Base-by-base conservation (phyloP, 2,797 vertebrate genomes). In the Gymnothorax reevesii region DNA sequence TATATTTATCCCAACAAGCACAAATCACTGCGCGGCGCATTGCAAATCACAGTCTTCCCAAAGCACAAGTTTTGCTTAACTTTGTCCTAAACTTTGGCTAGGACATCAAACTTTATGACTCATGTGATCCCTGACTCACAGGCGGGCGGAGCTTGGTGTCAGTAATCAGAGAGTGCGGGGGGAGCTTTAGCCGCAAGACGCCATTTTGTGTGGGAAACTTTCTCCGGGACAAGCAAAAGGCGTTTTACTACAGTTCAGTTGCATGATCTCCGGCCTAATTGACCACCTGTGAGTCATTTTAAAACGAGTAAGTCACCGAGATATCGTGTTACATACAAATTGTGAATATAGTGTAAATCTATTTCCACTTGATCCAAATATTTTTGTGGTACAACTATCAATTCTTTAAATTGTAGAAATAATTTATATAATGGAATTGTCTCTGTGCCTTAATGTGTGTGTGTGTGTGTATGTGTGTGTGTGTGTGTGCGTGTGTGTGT, bases 91-190 rank as follows among this genome's bases (percentile, higher is more conserved):
- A 96, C 93, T 96, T 95, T 94, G 95, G 95, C 94, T 94, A 94
- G 95, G 95, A 96, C 94, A 90, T 95, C 92, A 95, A 96, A 96
- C 95, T 88, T 95, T 94, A 94, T 94, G 94, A 96, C 94, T 95
- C 95, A 95, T 92, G 94, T 95, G 94, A 94, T 88, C 93, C 86
- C 89, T 92, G 92, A 92, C 90, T 89, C 88, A 91, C 49, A 88
- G 79, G 73, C 91, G 7, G 95, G 95, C 91, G 95, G 95, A 52
- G 92, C 92, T 85, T 88, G 64, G 75, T 57, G 49, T 83, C 90
- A 91, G 85, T 90, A 91, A 92, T 88, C 92, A 92, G 94, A 91
- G 33, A 54, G 52, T 66, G 62, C 15, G 92, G 88, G 66, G 87
- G 91, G 90, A 22, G 85, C 94, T 96, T 96, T 95, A 95, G 95